Percentiles rank a stretch among this genome's conserved stretches.
These are phyloP conservation scores for Dendrocincla tyrannina DNA, from an alignment of 2,797 vertebrate genomes.

Conservation along the genomic window DNA sequence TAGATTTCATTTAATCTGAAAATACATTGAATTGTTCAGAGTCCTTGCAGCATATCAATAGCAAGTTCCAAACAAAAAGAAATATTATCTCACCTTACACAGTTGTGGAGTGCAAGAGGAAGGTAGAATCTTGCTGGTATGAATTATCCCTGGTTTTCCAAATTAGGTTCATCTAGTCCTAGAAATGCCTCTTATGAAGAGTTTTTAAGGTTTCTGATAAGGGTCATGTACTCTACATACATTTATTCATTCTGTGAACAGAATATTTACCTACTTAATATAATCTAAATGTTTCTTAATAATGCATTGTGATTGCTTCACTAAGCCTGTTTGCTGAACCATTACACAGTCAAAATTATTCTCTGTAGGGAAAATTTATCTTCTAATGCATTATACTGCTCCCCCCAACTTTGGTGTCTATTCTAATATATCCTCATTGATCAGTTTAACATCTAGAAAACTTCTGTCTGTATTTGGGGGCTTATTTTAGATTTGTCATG, in stretches of 20 bases:
- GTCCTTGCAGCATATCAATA: not conserved
- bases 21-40: not conserved
- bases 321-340: not conserved
- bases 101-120: not conserved
- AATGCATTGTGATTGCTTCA: not conserved
- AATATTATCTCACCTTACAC: not conserved
- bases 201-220: not conserved
- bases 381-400: not conserved
- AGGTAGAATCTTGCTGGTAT: not conserved
- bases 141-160: not conserved
- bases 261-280: constrained; percentile 3
- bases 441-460: not conserved
- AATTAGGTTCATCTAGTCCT: not conserved
- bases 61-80: not conserved
- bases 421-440: not conserved
- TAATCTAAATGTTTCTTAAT: not conserved
- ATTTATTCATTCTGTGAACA: not conserved
- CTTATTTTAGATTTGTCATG: not conserved
- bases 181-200: not conserved
- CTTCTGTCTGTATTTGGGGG: not conserved
- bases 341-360: not conserved
- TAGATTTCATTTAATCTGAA: not conserved
- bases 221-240: not conserved
- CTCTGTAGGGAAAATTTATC: not conserved
- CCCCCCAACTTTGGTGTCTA: not conserved